These are phyloP conservation scores for Trochalopteron elliotii DNA, from an alignment of 2,113 vertebrate genomes.

Conservation along the genomic window DNA sequence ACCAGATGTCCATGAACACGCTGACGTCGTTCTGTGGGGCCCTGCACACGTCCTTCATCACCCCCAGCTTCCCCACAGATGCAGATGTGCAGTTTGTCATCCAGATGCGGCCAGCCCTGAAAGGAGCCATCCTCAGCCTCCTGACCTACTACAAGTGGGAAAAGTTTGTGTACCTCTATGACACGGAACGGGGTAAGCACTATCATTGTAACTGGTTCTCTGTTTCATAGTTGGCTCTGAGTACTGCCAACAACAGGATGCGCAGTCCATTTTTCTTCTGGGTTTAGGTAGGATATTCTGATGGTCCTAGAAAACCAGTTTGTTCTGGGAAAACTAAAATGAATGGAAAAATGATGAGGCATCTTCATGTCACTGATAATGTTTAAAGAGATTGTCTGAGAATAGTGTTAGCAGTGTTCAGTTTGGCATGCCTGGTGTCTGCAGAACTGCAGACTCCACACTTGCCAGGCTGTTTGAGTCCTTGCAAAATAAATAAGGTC, in stretches of 20 bases:
- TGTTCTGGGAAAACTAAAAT: neutral
- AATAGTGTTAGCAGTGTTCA: neutral
- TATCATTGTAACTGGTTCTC: neutral
- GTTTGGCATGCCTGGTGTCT: neutral
- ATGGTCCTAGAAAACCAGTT: neutral
- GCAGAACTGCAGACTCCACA: neutral
- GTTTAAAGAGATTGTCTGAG: neutral
- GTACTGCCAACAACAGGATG: neutral
- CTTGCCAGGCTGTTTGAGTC: neutral
- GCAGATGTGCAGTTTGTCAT: constrained; percentile 96
- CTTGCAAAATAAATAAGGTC: neutral
- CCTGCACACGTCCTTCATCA: constrained; percentile 96
- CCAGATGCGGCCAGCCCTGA: constrained; percentile 93
- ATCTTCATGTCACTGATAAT: neutral
- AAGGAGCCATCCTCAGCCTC: constrained; percentile 88
- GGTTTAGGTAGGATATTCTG: neutral
- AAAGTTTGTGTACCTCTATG: constrained; percentile 96
- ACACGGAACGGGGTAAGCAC: constrained; percentile 94
- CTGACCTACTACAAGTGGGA: constrained; percentile 94
- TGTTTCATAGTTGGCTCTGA: neutral
- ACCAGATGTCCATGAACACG: constrained; percentile 98
- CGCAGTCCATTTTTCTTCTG: neutral
- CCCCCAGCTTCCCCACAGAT: constrained; percentile 94
- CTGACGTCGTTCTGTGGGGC: constrained; percentile 97
- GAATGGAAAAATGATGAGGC: neutral